Evolutionary conservation across 2,113 vertebrate genomes (phyloP).

Genomic region (Ondatra zibethicus): DNA sequence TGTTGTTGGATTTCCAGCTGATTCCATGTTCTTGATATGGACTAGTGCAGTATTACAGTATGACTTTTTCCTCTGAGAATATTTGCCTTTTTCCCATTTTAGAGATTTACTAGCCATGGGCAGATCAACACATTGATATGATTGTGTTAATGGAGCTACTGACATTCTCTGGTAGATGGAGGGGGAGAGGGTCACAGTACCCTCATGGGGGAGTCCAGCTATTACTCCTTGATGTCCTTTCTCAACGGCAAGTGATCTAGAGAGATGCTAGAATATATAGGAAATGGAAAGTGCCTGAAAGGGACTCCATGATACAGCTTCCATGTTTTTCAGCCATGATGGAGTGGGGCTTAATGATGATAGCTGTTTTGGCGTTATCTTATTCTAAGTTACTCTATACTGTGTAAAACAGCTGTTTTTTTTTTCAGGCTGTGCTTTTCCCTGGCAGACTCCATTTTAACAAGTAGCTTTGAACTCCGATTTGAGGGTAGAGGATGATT

Average conservation of each 20-base stretch:
- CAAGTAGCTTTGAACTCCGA: background rate
- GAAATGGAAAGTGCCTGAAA: background rate
- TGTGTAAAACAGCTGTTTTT: background rate
- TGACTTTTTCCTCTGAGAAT: background rate
- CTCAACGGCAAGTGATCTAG: background rate
- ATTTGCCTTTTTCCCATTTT: background rate
- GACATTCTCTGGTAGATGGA: background rate
- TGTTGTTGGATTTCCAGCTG: background rate
- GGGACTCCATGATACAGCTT: background rate
- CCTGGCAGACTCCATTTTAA: background rate
- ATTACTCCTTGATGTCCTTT: background rate
- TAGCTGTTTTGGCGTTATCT: background rate
- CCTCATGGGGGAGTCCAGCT: background rate
- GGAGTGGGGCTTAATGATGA: background rate
- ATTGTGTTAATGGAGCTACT: background rate
- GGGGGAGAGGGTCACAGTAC: background rate
- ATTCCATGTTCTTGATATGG: background rate
- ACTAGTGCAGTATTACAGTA: background rate
- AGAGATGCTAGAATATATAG: background rate
- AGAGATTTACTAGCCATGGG: background rate
- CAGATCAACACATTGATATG: background rate
- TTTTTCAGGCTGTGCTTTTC: background rate
- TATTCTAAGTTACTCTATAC: background rate
- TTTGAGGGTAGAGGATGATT: background rate
- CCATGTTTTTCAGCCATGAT: background rate